Base-by-base conservation (phyloP, 2,113 vertebrate genomes). In the Prionailurus viverrinus region DNA sequence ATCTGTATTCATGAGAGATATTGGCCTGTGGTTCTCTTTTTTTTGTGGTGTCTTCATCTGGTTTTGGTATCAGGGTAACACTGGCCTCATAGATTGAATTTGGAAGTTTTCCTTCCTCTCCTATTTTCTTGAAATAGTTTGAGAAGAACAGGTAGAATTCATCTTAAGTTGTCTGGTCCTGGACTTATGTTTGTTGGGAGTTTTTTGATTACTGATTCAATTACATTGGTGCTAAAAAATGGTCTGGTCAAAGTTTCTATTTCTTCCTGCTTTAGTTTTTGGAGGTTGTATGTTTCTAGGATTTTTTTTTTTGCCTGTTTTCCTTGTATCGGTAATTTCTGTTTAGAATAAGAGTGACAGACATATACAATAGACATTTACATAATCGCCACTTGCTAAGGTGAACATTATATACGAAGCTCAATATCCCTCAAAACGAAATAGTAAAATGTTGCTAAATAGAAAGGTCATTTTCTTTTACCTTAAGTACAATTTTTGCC, bases 281-380 rank as follows among this genome's bases (percentile, higher is more conserved):
- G 41, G 73, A 76, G 29, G 41, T 29, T 76, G 16, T 15, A 27
- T 9, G 58, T 23, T 61, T 61, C 58, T 61, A 61, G 7, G 58
- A 61, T 23, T 61, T 61, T 21, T 58, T 58, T 58, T 21, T 61
- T 23, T 87, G 66, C 10, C 71, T 19, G 96, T 76, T 48, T 1
- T 97, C 97, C 92, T 78, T 33, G 13, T 33, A 9, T 41, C 11
- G 19, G 93, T 58, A 80, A 86, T 87, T 97, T 97, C 74, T 95
- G 95, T 95, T 93, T 89, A 58, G 84, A 78, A 95, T 89, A 81
- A 98, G 97, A 29, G 87, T 4, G 36, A 14, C 63, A 21, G 21
- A 61, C 58, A 61, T 23, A 97, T 61, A 96, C 97, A 98, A 97
- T 79, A 95, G 61, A 63, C 45, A 92, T 97, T 97, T 97, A 88